Conservation (phyloP, 2,113 vertebrate species). For the Aegithalos caudatus region DNA sequence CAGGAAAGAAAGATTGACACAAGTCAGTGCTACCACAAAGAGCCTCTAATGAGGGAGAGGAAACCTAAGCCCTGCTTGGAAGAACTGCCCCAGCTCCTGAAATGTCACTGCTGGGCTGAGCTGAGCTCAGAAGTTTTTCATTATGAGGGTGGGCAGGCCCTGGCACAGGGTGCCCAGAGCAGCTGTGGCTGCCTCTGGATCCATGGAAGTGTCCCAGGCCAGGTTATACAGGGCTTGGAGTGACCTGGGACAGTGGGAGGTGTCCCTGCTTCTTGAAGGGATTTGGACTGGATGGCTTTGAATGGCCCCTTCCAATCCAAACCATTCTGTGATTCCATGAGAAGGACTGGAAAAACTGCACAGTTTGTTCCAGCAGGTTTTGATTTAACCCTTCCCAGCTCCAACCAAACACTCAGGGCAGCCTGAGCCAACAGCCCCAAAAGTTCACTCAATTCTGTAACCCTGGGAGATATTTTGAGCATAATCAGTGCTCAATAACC, state of each 20-base stretch:
- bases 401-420: neutral
- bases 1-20: neutral
- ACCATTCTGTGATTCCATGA: neutral
- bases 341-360: neutral
- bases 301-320: neutral
- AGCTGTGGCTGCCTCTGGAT: neutral
- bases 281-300: neutral
- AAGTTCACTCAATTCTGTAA: neutral
- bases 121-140: neutral
- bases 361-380: neutral
- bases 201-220: neutral
- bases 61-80: neutral
- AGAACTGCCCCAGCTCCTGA: neutral
- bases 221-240: fast-evolving
- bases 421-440: neutral
- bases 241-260: fast-evolving
- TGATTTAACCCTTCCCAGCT: neutral
- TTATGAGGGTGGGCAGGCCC: neutral
- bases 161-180: neutral
- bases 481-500: neutral
- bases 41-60: neutral
- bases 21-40: neutral
- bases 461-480: neutral
- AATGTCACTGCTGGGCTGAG: neutral
- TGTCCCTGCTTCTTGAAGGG: neutral